Conservation (phyloP, 2,797 vertebrate genomes). For the Enteromius thamalakanensis region DNA sequence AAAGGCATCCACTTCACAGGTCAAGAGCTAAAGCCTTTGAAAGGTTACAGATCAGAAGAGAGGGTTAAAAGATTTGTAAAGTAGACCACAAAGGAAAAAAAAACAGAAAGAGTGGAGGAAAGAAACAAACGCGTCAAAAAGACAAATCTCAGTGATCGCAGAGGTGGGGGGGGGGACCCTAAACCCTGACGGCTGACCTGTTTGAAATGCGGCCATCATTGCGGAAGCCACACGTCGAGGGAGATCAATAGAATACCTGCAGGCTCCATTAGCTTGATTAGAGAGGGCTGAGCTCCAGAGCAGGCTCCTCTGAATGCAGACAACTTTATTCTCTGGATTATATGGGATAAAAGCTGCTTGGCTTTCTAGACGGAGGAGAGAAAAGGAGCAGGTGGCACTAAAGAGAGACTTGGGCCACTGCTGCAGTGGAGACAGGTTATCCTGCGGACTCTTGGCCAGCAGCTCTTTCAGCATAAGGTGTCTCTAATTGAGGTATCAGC, state of each 20-base stretch:
- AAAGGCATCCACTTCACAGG: conserved; percentile 85
- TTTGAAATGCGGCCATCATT: conserved; percentile 83
- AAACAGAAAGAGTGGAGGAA: conserved; percentile 62
- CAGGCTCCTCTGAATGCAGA: conserved; percentile 78
- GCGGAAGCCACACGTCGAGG: conserved; percentile 78
- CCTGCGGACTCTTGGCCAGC: conserved; percentile 75
- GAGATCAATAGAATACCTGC: conserved; percentile 90
- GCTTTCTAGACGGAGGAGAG: conserved; percentile 71
- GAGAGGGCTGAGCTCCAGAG: conserved; percentile 73
- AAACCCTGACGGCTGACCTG: conserved; percentile 73
- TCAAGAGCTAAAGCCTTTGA: conserved; percentile 83
- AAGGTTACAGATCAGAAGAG: conserved; percentile 81
- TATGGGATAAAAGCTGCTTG: conserved; percentile 78
- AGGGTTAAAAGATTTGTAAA: conserved; percentile 78
- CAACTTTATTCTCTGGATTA: conserved; percentile 89
- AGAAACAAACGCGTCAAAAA: conserved; percentile 58
- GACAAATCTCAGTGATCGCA: conserved; percentile 63
- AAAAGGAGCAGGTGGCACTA: conserved; percentile 52
- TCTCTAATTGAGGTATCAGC: conserved; percentile 84
- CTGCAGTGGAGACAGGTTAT: conserved; percentile 77
- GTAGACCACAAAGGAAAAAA: conserved; percentile 77
- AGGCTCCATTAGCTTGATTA: conserved; percentile 93
- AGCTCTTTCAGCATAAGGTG: conserved; percentile 78
- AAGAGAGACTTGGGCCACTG: conserved; percentile 30
- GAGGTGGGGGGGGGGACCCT: background rate